These are phyloP conservation scores for Zeuzera pyrina DNA, from an alignment of 2,888 invertebrate genomes.

Conservation along the genomic window DNA sequence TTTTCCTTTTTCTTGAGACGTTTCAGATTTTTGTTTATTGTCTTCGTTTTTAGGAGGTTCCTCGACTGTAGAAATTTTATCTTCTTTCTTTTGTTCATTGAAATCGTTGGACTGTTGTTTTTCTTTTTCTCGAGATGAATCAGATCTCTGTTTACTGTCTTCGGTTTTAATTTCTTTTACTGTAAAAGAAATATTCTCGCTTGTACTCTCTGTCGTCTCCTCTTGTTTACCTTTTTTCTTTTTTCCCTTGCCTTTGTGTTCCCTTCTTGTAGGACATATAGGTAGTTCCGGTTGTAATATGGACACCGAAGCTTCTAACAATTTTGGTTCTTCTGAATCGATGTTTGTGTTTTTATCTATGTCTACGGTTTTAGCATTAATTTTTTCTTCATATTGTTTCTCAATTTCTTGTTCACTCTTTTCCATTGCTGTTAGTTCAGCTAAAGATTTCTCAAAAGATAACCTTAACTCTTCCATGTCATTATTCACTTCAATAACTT, in stretches of 20 bases:
- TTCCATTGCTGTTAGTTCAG: conserved; percentile 49
- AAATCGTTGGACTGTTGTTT: conserved; percentile 13
- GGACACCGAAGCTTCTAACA: conserved; percentile 11
- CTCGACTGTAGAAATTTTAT: too few relatives aligned
- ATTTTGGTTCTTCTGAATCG: conserved; percentile 6
- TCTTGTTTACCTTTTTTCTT: conserved; percentile 45
- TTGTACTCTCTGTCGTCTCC: conserved; percentile 24
- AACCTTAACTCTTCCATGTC: conserved; percentile 57
- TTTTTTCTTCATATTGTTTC: conserved; percentile 16
- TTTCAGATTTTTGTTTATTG: conserved; percentile 24
- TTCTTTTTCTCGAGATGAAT: conserved; percentile 17
- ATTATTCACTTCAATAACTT: conserved; percentile 59
- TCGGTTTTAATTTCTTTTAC: conserved; percentile 5
- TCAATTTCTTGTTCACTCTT: conserved; percentile 36
- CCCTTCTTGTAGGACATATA: conserved; percentile 44
- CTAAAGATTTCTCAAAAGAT: conserved; percentile 58
- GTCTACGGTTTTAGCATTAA: conserved; percentile 1
- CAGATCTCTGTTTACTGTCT: conserved; percentile 8
- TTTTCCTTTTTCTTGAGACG: conserved; percentile 37
- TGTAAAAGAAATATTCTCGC: conserved; percentile 10
- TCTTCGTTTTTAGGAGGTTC: conserved; percentile 31
- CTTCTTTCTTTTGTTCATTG: conserved; percentile 21
- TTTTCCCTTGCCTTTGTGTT: conserved; percentile 51
- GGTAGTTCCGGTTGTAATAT: conserved; percentile 19
- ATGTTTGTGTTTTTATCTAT: conserved; percentile 1